Evolutionary conservation across 2,113 vertebrate species (phyloP).

Genomic region (Sclerurus mexicanus): DNA sequence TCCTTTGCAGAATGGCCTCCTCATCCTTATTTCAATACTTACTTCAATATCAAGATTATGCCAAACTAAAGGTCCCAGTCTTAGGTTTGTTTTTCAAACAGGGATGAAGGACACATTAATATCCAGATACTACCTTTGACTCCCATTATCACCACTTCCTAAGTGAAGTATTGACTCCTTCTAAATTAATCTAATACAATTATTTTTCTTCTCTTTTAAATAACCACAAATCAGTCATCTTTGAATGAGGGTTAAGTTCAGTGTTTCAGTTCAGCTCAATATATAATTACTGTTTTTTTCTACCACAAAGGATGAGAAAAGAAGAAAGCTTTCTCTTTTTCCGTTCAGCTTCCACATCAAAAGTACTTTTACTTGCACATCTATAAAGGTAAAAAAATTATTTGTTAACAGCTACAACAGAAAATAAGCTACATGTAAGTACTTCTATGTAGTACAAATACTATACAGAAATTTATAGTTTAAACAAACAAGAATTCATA

Average conservation of each 20-base stretch:
- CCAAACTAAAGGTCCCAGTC: neutral
- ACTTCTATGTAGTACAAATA: neutral
- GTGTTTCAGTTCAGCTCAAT: conserved; percentile 13
- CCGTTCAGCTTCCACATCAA: neutral
- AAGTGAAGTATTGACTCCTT: neutral
- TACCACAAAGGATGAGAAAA: neutral
- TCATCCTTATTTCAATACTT: neutral
- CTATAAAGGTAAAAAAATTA: neutral
- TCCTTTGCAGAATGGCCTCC: neutral
- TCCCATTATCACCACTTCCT: neutral
- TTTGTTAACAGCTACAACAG: neutral
- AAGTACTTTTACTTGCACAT: neutral
- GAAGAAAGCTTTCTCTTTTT: conserved; percentile 1
- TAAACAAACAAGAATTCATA: neutral
- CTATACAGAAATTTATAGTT: neutral
- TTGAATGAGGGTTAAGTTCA: neutral
- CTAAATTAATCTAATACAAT: neutral
- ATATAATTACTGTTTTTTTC: neutral
- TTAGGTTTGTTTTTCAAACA: neutral
- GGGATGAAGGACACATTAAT: neutral
- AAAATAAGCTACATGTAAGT: neutral
- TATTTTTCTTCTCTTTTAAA: neutral
- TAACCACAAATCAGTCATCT: conserved; percentile 18
- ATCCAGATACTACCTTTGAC: neutral
- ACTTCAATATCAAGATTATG: neutral